Evolutionary conservation across 1,140 invertebrate genomes (phyloP), one percentile per base, ranked within the genome.

Genomic region (Pentalonia nigronervosa): DNA sequence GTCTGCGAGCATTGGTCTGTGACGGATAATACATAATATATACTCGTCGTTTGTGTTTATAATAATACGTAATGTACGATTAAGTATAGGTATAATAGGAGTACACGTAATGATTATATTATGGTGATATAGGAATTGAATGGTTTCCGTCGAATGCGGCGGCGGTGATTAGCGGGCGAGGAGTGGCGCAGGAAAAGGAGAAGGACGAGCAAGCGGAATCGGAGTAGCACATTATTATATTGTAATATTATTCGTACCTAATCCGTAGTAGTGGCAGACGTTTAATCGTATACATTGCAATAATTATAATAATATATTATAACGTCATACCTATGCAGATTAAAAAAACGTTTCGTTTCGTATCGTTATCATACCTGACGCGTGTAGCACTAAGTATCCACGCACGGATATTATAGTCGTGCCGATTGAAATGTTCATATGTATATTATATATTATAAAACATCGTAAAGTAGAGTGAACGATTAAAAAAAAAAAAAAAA

Each of bases 221-320:
- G 7, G 60, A 76, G 60, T 76, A n/a, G 30, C 14, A 4, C 30
- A 76, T n/a, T 41, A 41, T 41, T 41, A 41, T 41, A 76, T n/a
- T 76, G n/a, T n/a, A n/a, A 76, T 76, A 76, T n/a, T n/a, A 76
- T 76, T 76, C n/a, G 60, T 76, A 76, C 30, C n/a, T 76, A 41
- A 1, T 41, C 41, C 4, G 41, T 41, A n/a, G 60, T 76, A 76
- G 14, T 30, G 30, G 60, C 25, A 30, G 23, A 76, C 60, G 30
- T 30, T 76, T 76, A 76, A n/a, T 76, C 60, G 60, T 20, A n/a
- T 20, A 23, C 60, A n/a, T 4, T n/a, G 30, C 30, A n/a, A 11
- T 14, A 76, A 30, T 76, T 76, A 76, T n/a, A 53, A 11, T 53
- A 53, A 21, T 53, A 23, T 53, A 23, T 53, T 53, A n/a, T 17